These are phyloP conservation scores for Cynocephalus volans DNA, from an alignment of 2,113 vertebrate genomes.

Conservation along the genomic window DNA sequence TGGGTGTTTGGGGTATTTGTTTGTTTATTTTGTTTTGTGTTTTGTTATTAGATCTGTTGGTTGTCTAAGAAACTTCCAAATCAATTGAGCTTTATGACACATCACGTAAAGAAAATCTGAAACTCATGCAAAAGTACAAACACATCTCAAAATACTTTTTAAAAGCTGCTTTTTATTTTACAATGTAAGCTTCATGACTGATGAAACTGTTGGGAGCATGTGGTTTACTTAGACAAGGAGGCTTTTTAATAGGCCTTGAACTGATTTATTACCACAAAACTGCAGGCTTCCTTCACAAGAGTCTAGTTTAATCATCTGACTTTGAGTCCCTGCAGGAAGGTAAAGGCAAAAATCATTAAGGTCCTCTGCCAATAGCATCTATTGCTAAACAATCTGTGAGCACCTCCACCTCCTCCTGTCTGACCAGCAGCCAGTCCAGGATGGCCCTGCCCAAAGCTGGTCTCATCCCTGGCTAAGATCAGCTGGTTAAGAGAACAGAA, in stretches of 20 bases:
- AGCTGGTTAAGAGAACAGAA: neutral
- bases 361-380: neutral
- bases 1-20: neutral
- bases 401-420: neutral
- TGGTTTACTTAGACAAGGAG: neutral
- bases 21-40: neutral
- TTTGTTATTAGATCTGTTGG: slow-evolving; percentile 31
- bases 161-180: slow-evolving; percentile 43
- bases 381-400: neutral
- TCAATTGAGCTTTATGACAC: slow-evolving; percentile 44
- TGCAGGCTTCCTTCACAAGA: neutral
- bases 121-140: slow-evolving; percentile 26
- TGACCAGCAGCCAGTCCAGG: neutral
- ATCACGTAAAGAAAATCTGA: slow-evolving; percentile 21
- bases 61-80: slow-evolving; percentile 44
- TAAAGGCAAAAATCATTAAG: neutral
- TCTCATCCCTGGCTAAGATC: neutral
- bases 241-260: neutral
- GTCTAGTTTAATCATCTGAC: neutral
- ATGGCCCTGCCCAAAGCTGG: no score
- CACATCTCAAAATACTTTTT: slow-evolving; percentile 64
- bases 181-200: neutral
- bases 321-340: neutral
- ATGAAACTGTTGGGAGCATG: neutral
- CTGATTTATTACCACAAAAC: neutral